Evolutionary conservation across 2,113 vertebrate genomes (phyloP), one percentile per base, ranked within the genome.

Genomic region (Benthochromis sp.): DNA sequence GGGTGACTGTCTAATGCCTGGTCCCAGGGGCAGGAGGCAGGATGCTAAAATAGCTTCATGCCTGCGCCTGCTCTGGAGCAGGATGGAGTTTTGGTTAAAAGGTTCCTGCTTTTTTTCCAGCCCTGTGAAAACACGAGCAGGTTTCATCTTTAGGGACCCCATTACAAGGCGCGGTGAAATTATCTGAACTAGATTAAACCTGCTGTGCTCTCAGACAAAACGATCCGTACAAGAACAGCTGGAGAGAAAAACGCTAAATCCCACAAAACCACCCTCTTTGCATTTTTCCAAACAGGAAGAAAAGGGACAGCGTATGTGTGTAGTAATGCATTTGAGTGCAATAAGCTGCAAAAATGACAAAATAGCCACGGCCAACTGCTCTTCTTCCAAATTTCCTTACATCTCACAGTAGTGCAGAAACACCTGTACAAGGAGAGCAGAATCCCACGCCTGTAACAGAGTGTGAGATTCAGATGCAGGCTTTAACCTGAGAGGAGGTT

Each of bases 11-110:
- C 88, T 94, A 91, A 94, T 94, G 89, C 90, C 85, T 91, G 88
- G 91, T 95, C 95, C 95, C 92, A 93, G 83, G 93, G 94, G 94
- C 82, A 83, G 89, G 55, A 91, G 82, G 84, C 80, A 52, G 57
- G 88, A 91, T 87, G 90, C 89, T 94, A 92, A 94, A 94, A 93
- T 95, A 94, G 89, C 93, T 95, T 88, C 84, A 63, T 31, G 52
- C 89, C 88, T 52, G 66, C 27, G 85, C 84, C 45, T 4, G 87
- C 86, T 93, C 81, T 69, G 34, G 86, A 85, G 50, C 87, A 90
- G 89, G 90, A 91, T 82, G 88, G 76, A 55, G 83, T 85, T 88
- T 69, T 82, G 78, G 87, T 93, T 92, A 89, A 95, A 94, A 95
- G 90, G 90, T 91, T 94, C 73, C 69, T 19, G 4, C 29, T 61